Evolutionary conservation across 2,888 invertebrate species (phyloP), one percentile per base, ranked within the genome.

Genomic region (Lasioglossum marginatum): DNA sequence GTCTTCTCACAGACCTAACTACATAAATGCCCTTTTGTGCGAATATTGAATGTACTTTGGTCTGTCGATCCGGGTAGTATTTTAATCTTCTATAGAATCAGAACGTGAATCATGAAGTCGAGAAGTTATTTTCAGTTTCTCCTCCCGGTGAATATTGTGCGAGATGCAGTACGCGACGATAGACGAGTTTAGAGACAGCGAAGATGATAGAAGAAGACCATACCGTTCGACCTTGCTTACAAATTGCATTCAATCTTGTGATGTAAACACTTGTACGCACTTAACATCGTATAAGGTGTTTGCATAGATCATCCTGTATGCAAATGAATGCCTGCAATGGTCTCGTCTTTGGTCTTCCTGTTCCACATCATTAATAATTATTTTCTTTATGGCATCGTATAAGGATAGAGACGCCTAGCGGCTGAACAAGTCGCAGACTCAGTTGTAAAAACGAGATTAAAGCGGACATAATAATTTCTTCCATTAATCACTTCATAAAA

Each of bases 251-350:
- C 34, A 34, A 19, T 66, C 31, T 66, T 34, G 34, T 19, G 66
- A 66, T 14, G 66, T 66, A 66, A 34, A 31, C 66, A 66, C 66
- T 6, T 66, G 66, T 34, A 34, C 34, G 8, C 31, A 19, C 34
- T 66, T 34, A 31, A 23, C 34, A 31, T 66, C 66, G 34, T 66
- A 66, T 19, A 66, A 34, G 66, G 66, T 34, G 66, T 66, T 66
- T 66, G 66, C 57, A 57, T 57, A 57, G 57, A n/a, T 57, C n/a
- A 57, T 57, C 57, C 19, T 66, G 66, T 66, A 19, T 66, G 31
- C 27, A 66, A 66, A 66, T 34, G 6, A 34, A 8, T 19, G 34
- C 8, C 10, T 6, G 34, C 16, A 34, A 34, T 19, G 10, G 34
- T 34, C 23, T 34, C 31, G 34, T 27, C 66, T 31, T 66, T 66